Evolutionary conservation across 1,140 invertebrate genomes (phyloP).

Genomic region (Bombus balteatus): DNA sequence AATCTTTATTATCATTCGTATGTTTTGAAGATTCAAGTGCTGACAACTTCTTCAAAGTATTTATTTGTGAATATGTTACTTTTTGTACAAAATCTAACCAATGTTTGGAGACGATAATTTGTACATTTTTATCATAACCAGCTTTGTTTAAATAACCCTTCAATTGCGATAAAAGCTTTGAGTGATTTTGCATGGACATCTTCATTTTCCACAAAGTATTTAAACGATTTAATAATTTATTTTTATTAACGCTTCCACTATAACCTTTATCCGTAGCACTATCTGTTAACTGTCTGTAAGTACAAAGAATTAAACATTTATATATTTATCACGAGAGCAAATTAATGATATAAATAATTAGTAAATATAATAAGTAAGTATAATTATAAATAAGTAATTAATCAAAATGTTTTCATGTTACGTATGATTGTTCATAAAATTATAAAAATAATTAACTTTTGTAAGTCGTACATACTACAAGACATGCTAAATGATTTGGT

Average conservation of each 20-base stretch:
- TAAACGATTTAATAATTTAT: constrained; percentile 65
- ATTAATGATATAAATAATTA: not conserved
- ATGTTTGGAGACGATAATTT: constrained; percentile 82
- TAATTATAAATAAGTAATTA: no score
- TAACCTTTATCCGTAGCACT: constrained; percentile 69
- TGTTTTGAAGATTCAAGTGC: constrained; percentile 56
- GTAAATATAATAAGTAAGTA: not conserved
- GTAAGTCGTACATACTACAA: not conserved
- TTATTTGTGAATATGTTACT: constrained; percentile 74
- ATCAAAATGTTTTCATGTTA: not conserved
- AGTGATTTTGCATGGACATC: constrained; percentile 82
- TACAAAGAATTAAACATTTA: not conserved
- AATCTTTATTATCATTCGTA: not conserved
- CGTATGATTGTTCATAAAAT: not conserved
- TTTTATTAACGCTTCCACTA: constrained; percentile 67
- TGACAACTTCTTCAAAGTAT: constrained; percentile 77
- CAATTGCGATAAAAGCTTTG: constrained; percentile 82
- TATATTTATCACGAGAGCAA: not conserved
- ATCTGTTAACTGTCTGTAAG: constrained; percentile 68
- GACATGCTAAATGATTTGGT: not conserved
- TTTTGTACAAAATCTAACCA: constrained; percentile 82
- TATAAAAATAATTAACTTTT: not conserved
- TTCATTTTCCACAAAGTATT: constrained; percentile 67
- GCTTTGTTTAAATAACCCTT: constrained; percentile 82
- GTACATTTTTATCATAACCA: constrained; percentile 80